Percentiles rank a stretch among this genome's conserved stretches.
Evolutionary conservation across 2,888 invertebrate genomes (phyloP).

Genomic region (Buathra laborator): DNA sequence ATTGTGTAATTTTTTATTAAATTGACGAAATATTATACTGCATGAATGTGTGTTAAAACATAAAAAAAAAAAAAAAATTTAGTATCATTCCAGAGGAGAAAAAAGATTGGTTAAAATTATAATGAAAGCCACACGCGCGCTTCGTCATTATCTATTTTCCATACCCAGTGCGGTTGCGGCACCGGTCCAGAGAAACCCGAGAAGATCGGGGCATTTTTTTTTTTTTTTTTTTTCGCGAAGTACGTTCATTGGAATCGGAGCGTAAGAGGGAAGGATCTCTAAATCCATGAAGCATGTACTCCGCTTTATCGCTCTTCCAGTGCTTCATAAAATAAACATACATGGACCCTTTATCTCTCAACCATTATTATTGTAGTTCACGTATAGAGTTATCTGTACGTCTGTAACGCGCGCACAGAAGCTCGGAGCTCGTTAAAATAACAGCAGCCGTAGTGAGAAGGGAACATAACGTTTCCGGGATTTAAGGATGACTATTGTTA

Average conservation of each 20-base stretch:
- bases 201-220: constrained; percentile 6
- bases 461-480: constrained; percentile 59
- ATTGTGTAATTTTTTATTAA: not conserved
- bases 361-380: constrained; percentile 53
- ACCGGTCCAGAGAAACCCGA: not conserved
- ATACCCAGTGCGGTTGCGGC: not conserved
- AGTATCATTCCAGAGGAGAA: not conserved
- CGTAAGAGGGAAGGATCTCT: constrained; percentile 28
- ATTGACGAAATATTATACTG: not conserved
- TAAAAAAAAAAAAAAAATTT: not conserved
- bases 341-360: constrained; percentile 37
- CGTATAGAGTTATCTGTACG: constrained; percentile 45
- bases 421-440: constrained; percentile 68
- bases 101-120: not conserved
- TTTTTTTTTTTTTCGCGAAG: constrained; percentile 14
- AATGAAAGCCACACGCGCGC: not conserved
- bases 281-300: constrained; percentile 37
- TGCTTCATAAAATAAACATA: constrained; percentile 64
- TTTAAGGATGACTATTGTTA: constrained; percentile 62
- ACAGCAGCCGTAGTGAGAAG: constrained; percentile 44
- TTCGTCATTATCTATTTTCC: constrained; percentile 2
- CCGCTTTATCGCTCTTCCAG: constrained; percentile 66
- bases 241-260: constrained; percentile 32
- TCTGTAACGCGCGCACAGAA: constrained; percentile 55
- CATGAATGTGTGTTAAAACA: not conserved